A percentile compares a stretch with the other conserved stretches of the same genome.
Conservation (phyloP, 1,140 invertebrate species). For the Asbolus verrucosus region DNA sequence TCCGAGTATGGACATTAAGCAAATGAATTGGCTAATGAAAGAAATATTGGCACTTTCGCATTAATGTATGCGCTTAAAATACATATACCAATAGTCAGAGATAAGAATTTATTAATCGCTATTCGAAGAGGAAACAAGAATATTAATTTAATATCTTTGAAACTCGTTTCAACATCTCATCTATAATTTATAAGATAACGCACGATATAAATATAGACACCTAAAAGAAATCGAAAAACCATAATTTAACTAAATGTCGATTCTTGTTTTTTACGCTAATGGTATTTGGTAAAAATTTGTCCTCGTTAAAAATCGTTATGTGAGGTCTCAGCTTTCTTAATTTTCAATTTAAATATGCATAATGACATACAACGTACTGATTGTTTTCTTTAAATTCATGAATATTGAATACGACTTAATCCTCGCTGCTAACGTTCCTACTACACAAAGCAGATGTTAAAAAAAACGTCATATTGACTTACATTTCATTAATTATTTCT, state of each 20-base stretch:
- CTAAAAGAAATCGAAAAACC: constrained; percentile 29
- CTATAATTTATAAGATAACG: constrained; percentile 49
- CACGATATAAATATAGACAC: constrained; percentile 36
- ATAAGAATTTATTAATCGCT: constrained; percentile 52
- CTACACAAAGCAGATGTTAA: constrained; percentile 15
- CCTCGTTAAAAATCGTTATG: constrained; percentile 17
- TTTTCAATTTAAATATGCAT: constrained; percentile 31
- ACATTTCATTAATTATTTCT: constrained; percentile 46
- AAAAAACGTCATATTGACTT: constrained; percentile 16
- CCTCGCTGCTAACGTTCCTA: background rate
- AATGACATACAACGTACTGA: constrained; percentile 13
- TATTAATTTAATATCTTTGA: constrained; percentile 54
- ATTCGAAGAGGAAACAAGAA: constrained; percentile 47
- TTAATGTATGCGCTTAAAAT: constrained; percentile 48
- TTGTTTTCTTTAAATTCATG: constrained; percentile 32
- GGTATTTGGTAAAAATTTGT: constrained; percentile 22
- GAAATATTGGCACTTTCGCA: constrained; percentile 48
- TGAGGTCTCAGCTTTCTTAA: constrained; percentile 16
- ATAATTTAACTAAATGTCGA: constrained; percentile 41
- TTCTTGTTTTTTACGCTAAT: constrained; percentile 4
- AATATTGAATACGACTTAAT: constrained; percentile 4
- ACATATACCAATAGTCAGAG: constrained; percentile 47
- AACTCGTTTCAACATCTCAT: constrained; percentile 49
- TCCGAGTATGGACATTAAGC: constrained; percentile 37
- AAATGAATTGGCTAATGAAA: constrained; percentile 40